Evolutionary conservation across 2,888 invertebrate species (phyloP), one percentile per base, ranked within the genome.

Genomic region (Heliconius ismenius): DNA sequence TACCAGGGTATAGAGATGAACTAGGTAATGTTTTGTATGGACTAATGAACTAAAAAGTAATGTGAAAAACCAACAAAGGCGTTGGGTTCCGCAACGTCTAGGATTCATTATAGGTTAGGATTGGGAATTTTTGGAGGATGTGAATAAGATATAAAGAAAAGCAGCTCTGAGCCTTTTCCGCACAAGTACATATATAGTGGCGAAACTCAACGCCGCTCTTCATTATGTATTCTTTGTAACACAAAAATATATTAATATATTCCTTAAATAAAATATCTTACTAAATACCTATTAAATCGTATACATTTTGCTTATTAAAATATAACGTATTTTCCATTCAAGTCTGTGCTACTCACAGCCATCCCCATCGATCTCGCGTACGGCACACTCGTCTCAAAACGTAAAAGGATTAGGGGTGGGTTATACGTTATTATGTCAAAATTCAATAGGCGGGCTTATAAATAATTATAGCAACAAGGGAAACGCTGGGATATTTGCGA

Each of bases 331-430:
- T 36, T 65, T 39, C n/a, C n/a, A 65, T n/a, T 11, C 13, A 13
- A 65, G 36, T 65, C 65, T n/a, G 36, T 7, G 64, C 15, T 65
- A 65, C 65, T 36, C 65, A 39, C n/a, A 6, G 13, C 58, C 58
- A 13, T n/a, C 67, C 76, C 68, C 76, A 74, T 76, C 76, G 74
- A 73, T 76, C 73, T 73, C 74, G 32, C 54, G 18, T 43, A 24
- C 63, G 72, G 32, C 64, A 18, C 60, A 43, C 68, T 72, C 58
- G 76, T 67, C 62, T 74, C 24, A 54, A 26, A n/a, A 69, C 36
- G 36, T 68, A 39, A 76, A 63, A 49, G 74, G 77, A 69, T 77
- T 67, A 74, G 74, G 67, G 54, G 24, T 28, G 24, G 32, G 62
- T 60, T 73, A 36, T n/a, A 39, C 32, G 73, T 64, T 64, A 63